phyloP scores from a whole-genome alignment of 2,797 vertebrate genomes.

The Bovichtus variegatus region DNA sequence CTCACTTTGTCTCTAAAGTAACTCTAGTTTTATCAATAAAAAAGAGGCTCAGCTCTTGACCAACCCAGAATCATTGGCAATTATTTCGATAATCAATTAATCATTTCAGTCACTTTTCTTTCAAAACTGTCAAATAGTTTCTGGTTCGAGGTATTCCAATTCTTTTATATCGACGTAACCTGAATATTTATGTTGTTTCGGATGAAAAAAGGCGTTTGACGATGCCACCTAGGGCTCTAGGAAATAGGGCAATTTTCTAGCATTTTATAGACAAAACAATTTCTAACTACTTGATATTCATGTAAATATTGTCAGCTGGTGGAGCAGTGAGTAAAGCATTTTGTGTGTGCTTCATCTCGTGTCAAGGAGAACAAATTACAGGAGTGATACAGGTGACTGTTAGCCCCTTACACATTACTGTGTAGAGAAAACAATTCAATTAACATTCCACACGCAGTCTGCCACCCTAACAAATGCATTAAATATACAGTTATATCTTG shows the following conservation, averaged over 20 bases:
- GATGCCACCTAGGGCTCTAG: not conserved
- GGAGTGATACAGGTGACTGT: not conserved
- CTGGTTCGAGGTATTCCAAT: not conserved
- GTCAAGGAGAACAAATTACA: not conserved
- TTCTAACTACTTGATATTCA: not conserved
- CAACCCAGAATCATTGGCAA: not conserved
- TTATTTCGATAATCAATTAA: not conserved
- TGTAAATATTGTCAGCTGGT: not conserved
- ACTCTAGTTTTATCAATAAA: not conserved
- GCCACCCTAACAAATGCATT: not conserved
- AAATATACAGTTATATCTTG: not conserved
- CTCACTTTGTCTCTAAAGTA: not conserved
- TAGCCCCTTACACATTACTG: not conserved
- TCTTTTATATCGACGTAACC: too few relatives aligned
- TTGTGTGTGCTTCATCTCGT: not conserved
- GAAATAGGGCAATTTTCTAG: not conserved
- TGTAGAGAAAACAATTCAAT: conserved; percentile 3
- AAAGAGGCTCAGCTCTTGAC: not conserved
- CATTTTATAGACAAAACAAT: not conserved
- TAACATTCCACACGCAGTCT: conserved; percentile 2
- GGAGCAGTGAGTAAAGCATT: not conserved
- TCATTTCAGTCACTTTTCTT: not conserved
- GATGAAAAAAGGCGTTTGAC: not conserved
- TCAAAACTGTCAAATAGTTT: not conserved
- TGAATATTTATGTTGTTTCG: not conserved